phyloP scores from a whole-genome alignment of 2,888 invertebrate genomes.

The Dusona sp. region DNA sequence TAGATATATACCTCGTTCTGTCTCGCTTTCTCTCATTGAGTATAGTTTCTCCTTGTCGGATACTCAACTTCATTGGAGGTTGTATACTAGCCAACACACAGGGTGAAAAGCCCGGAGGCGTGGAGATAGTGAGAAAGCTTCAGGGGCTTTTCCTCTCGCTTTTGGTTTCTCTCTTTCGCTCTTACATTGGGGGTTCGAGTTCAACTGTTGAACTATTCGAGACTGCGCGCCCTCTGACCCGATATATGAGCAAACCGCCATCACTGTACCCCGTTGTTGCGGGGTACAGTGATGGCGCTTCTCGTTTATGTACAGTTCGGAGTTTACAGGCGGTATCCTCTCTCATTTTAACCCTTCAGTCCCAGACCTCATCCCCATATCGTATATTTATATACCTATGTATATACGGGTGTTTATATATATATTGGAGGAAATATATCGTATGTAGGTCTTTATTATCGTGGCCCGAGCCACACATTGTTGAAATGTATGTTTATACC shows the following conservation, averaged over 20 bases:
- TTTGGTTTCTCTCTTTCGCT: neutral
- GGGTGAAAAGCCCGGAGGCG: constrained; percentile 22
- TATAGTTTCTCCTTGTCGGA: constrained; percentile 5
- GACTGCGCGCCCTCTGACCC: constrained; percentile 19
- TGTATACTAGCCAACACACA: constrained; percentile 5
- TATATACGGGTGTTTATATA: neutral
- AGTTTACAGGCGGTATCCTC: constrained; percentile 23
- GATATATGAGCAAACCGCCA: constrained; percentile 33
- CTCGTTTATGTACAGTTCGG: constrained; percentile 25
- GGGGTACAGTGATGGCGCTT: neutral
- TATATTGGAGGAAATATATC: constrained; percentile 15
- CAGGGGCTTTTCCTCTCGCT: neutral
- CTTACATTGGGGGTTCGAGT: neutral
- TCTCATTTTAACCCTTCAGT: neutral
- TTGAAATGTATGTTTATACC: constrained; percentile 31
- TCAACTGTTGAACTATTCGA: constrained; percentile 52
- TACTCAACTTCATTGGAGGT: constrained; percentile 29
- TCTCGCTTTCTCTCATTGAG: neutral
- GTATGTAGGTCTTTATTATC: constrained; percentile 10
- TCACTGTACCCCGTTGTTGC: constrained; percentile 18
- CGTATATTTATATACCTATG: constrained; percentile 31
- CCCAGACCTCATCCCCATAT: neutral
- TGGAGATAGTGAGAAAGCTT: constrained; percentile 10
- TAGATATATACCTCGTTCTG: neutral
- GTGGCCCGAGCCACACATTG: constrained; percentile 13